phyloP scores from a whole-genome alignment of 2,888 invertebrate genomes.

The Drepana falcataria region DNA sequence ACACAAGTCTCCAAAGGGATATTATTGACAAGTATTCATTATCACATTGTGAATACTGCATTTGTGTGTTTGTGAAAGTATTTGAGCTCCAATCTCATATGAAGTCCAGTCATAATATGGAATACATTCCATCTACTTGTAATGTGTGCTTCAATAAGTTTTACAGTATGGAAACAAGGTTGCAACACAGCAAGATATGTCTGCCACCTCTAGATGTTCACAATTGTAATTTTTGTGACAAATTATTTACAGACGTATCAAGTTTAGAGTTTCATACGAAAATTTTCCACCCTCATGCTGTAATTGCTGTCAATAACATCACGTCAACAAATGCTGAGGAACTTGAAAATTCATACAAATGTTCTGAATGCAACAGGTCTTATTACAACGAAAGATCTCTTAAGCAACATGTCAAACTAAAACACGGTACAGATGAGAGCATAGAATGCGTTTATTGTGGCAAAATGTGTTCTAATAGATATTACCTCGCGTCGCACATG shows the following conservation, averaged over 20 bases:
- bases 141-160: conserved; percentile 63
- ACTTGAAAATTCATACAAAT: conserved; percentile 36
- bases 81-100: conserved; percentile 57
- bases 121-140: conserved; percentile 48
- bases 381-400: conserved; percentile 59
- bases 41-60: conserved; percentile 54
- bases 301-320: conserved; percentile 48
- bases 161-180: conserved; percentile 44
- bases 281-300: conserved; percentile 60
- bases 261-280: conserved; percentile 56
- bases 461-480: conserved; percentile 58
- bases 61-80: conserved; percentile 31
- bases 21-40: conserved; percentile 13
- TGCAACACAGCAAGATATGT: conserved; percentile 47
- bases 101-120: conserved; percentile 42
- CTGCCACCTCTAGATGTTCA: conserved; percentile 48
- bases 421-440: conserved; percentile 50
- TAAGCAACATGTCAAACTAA: conserved; percentile 58
- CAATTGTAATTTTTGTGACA: conserved; percentile 53
- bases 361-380: conserved; percentile 43
- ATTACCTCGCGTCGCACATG: conserved; percentile 56
- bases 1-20: conserved; percentile 24
- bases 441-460: conserved; percentile 50
- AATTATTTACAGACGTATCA: conserved; percentile 54
- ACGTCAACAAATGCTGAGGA: conserved; percentile 41